These are phyloP conservation scores for Phalacrocorax pelagicus DNA, from an alignment of 2,113 vertebrate species.

Conservation along the genomic window DNA sequence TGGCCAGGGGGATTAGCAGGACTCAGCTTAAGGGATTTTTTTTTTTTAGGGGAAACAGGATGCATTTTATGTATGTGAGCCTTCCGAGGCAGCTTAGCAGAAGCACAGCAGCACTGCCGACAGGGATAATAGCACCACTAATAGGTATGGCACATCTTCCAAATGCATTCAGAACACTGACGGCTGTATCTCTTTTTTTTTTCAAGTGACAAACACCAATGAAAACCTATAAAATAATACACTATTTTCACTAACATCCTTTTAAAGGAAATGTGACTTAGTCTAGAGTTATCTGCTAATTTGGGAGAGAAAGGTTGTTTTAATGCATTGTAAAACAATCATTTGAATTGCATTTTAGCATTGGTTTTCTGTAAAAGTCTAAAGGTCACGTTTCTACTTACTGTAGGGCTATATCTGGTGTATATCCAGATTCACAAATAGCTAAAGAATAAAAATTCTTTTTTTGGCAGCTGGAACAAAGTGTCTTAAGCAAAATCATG, in stretches of 20 bases:
- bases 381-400: conserved; percentile 33
- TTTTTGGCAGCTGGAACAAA: conserved; percentile 62
- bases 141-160: neutral
- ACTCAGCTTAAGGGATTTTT: conserved; percentile 2
- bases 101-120: neutral
- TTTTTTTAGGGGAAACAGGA: neutral
- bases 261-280: neutral
- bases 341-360: neutral
- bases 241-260: neutral
- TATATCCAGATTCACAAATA: conserved; percentile 57
- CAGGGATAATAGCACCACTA: conserved; percentile 9
- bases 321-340: neutral
- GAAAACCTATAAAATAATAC: neutral
- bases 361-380: conserved; percentile 29
- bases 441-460: conserved; percentile 48
- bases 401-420: conserved; percentile 31
- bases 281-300: neutral
- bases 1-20: conserved; percentile 25
- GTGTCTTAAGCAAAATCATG: conserved; percentile 61
- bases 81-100: neutral
- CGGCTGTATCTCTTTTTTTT: neutral
- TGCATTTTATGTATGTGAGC: neutral
- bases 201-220: neutral
- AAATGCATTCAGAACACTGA: neutral
- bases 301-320: neutral